These are phyloP conservation scores for Cloeon dipterum DNA, from an alignment of 2,888 invertebrate genomes.

Conservation along the genomic window DNA sequence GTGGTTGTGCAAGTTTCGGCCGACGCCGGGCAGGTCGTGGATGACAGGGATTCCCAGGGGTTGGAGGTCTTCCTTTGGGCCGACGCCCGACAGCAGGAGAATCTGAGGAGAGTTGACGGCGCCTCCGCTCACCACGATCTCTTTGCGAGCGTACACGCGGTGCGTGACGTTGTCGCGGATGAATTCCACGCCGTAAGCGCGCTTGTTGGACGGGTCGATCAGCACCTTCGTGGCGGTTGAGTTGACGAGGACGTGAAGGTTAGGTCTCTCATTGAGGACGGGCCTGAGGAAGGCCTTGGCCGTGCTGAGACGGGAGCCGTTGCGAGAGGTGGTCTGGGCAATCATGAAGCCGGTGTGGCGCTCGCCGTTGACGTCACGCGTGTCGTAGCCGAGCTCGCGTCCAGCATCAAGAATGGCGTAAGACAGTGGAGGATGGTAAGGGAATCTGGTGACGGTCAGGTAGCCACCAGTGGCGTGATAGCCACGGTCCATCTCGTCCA, in stretches of 20 bases:
- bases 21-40: constrained; percentile 57
- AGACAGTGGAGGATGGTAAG: constrained; percentile 66
- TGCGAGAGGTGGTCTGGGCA: constrained; percentile 67
- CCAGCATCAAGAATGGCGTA: constrained; percentile 54
- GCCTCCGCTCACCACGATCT: constrained; percentile 34
- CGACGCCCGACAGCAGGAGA: constrained; percentile 73
- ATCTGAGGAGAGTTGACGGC: constrained; percentile 89
- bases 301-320: constrained; percentile 62
- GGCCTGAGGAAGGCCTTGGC: constrained; percentile 66
- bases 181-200: constrained; percentile 48
- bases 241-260: constrained; percentile 64
- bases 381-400: constrained; percentile 39
- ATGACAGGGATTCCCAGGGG: constrained; percentile 35
- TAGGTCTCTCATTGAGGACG: constrained; percentile 37
- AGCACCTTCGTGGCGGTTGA: constrained; percentile 55
- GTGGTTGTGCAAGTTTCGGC: constrained; percentile 67
- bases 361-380: constrained; percentile 60
- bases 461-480: constrained; percentile 59
- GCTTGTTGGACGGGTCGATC: constrained; percentile 46
- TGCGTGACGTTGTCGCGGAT: constrained; percentile 20
- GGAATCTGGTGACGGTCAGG: constrained; percentile 55
- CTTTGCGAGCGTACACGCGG: constrained; percentile 17
- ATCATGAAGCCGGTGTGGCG: constrained; percentile 65
- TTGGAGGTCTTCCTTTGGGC: constrained; percentile 45
- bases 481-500: constrained; percentile 38